Base-by-base conservation (phyloP, 2,797 vertebrate species). In the Sebastes minor region DNA sequence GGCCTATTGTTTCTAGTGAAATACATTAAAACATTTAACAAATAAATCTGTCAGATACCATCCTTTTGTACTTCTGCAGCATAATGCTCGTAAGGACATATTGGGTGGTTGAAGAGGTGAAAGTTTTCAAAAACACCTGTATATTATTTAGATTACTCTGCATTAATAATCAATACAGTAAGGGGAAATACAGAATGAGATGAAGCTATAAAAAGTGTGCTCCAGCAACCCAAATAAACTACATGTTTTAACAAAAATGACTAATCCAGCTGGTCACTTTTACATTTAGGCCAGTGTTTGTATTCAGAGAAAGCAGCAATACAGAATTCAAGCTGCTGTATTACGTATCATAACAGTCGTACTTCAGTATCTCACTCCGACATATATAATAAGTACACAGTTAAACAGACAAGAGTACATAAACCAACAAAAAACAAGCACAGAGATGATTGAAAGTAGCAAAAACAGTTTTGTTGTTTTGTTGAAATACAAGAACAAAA, bases 391-490 rank as follows among this genome's bases (percentile, higher is more conserved):
- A 55, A 52, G 27, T 49, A 28, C 70, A 71, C 27, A 25, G 25
- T 65, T 76, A 59, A 23, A 63, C 28, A 71, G 63, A 25, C 65
- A 75, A 38, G 28, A 70, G 9, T 69, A 38, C 11, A 81, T 52
- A 68, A 72, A 61, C 13, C n/a, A 66, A 71, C 35, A 63, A 80
- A 74, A 79, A 70, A 89, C 42, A 25, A 75, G 32, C 46, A 67
- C 27, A 71, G 8, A 70, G 79, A 85, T 83, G 86, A 91, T 69
- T 85, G 62, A 84, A 84, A 80, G 72, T n/a, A 81, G 69, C 69
- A 75, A 88, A 77, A 62, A 55, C 78, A 82, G 78, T 91, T 85
- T 90, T 84, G 83, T 91, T 91, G 82, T 88, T 87, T 80, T 88
- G 73, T 79, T 64, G 78, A 83, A 82, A 92, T 67, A 87, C 74